These are phyloP conservation scores for Pterocles orientalis DNA, from an alignment of 2,113 vertebrate genomes.

Conservation along the genomic window DNA sequence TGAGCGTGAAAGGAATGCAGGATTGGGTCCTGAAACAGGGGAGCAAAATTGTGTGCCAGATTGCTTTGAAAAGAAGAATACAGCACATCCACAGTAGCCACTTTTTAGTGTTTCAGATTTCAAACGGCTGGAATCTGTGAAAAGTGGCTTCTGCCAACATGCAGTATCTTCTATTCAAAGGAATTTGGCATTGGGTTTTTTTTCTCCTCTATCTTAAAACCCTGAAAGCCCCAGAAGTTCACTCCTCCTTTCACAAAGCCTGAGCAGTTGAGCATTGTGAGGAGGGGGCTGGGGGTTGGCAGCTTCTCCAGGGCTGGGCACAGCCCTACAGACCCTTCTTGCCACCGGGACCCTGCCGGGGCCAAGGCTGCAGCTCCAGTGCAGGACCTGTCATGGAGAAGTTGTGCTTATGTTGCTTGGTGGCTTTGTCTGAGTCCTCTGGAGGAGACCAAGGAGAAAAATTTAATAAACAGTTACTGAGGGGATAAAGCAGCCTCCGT, in stretches of 20 bases:
- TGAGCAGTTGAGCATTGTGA: neutral
- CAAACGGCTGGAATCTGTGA: constrained; percentile 52
- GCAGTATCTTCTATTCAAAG: constrained; percentile 52
- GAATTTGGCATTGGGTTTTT: constrained; percentile 22
- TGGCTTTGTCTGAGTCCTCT: neutral
- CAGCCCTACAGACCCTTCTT: too few species aligned
- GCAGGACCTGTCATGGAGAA: fast-evolving
- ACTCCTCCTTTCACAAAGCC: constrained; percentile 20
- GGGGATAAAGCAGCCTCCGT: neutral
- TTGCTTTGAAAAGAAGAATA: constrained; percentile 66
- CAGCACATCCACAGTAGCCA: constrained; percentile 61
- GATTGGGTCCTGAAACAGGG: constrained; percentile 54
- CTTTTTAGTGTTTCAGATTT: constrained; percentile 65
- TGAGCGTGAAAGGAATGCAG: constrained; percentile 66
- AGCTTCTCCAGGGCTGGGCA: neutral
- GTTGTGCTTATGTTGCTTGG: neutral
- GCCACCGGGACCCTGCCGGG: neutral
- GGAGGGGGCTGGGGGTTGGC: constrained; percentile 1
- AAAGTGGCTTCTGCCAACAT: constrained; percentile 65
- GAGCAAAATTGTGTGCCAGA: constrained; percentile 57
- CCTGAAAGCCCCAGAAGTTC: constrained; percentile 35
- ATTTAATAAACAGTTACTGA: neutral
- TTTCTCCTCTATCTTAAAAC: neutral
- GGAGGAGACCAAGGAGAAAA: neutral
- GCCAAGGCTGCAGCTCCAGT: neutral